Base-by-base conservation (phyloP, 2,113 vertebrate genomes). In the Macaca fascicularis region DNA sequence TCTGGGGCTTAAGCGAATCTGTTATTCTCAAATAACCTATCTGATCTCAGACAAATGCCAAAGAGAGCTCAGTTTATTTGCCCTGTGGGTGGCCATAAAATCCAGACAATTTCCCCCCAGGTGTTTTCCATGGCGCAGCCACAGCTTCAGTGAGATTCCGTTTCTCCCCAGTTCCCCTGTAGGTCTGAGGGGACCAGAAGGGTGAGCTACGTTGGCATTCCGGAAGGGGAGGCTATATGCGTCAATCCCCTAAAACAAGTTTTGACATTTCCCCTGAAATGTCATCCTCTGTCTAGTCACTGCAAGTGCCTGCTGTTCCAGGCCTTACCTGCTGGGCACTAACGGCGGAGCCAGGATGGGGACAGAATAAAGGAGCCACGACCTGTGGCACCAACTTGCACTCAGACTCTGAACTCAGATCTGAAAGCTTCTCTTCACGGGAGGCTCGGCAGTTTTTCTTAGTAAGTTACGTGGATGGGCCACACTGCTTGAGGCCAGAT, bases 221-320 rank as follows among this genome's bases (percentile, higher is more conserved):
- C 72, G 84, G 48, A 97, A 78, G 79, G 8, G 35, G 93, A 64
- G 25, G 23, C 27, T 69, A 16, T n/a, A 30, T 80, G 79, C 22
- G 92, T 96, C 92, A 97, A 59, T 88, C 89, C 61, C n/a, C 69
- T 50, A 75, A 92, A 96, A 95, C 95, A 96, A 88, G 96, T 97
- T 92, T 96, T 96, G 93, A 97, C 96, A 96, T 74, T 96, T 95
- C n/a, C 79, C 80, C 61, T 74, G 84, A 90, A 75, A 81, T 97
- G 95, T 70, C 95, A 92, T 89, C 52, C 19, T 89, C 72, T 64
- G 16, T 89, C 52, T 48, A 61, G 38, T 97, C 72, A 78, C 78
- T 72, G 20, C 30, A 75, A 76, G 32, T 32, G 43, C 40, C 45
- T 75, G 67, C 8, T 45, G 94, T 93, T 91, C 86, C 78, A 86